Evolutionary conservation across 2,888 invertebrate species (phyloP).

Genomic region (Idaea aversata): DNA sequence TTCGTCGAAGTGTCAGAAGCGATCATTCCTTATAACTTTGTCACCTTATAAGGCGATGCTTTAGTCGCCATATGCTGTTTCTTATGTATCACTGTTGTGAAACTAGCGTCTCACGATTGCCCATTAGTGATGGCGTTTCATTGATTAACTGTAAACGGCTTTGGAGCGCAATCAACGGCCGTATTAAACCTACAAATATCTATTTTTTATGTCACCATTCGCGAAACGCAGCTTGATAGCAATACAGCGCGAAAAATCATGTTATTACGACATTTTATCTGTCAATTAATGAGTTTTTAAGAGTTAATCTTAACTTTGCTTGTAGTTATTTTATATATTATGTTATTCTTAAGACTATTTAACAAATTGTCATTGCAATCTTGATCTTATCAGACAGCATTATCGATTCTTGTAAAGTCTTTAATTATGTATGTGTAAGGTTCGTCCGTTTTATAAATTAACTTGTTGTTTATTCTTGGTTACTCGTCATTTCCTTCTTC

Average conservation of each 20-base stretch:
- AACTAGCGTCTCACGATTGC: conserved; percentile 41
- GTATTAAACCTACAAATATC: conserved; percentile 39
- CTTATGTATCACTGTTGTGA: conserved; percentile 43
- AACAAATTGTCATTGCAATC: conserved; percentile 21
- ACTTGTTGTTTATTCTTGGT: conserved; percentile 12
- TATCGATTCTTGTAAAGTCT: conserved; percentile 24
- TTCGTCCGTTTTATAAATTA: conserved; percentile 15
- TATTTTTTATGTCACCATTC: conserved; percentile 30
- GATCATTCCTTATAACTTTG: conserved; percentile 49
- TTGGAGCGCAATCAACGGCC: conserved; percentile 57
- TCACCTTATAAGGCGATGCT: conserved; percentile 60
- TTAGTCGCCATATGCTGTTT: conserved; percentile 69
- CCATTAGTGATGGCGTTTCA: conserved; percentile 59
- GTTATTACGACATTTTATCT: conserved; percentile 21
- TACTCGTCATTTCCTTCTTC: not conserved
- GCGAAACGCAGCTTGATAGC: conserved; percentile 35
- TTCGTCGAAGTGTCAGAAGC: conserved; percentile 53
- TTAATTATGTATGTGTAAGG: conserved; percentile 23
- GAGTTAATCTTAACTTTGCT: conserved; percentile 23
- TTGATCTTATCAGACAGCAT: conserved; percentile 26
- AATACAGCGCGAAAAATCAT: conserved; percentile 31
- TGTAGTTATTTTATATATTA: conserved; percentile 20
- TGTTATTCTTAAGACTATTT: conserved; percentile 17
- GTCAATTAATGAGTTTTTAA: conserved; percentile 1
- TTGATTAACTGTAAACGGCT: conserved; percentile 66